Evolutionary conservation across 2,888 invertebrate genomes (phyloP).

Genomic region (Dysmachus trigonus): DNA sequence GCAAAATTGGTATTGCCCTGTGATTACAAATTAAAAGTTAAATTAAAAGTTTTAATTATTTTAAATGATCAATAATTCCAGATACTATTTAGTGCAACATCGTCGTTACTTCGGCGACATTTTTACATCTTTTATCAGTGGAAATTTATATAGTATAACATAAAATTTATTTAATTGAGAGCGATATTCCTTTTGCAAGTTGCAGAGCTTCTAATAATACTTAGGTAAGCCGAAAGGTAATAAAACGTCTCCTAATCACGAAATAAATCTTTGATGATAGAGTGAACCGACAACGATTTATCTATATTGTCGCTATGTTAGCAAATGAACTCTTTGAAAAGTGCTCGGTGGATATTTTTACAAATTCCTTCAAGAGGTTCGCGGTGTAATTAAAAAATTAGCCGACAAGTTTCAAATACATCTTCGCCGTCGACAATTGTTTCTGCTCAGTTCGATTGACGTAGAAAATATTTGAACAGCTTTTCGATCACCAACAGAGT

Average conservation of each 20-base stretch:
- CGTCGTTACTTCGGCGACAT: background rate
- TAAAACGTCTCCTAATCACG: background rate
- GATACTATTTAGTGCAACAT: background rate
- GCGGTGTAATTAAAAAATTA: background rate
- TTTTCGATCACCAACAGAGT: background rate
- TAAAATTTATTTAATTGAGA: background rate
- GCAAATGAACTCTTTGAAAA: background rate
- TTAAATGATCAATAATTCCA: too few relatives aligned
- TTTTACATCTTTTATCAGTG: background rate
- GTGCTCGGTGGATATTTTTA: background rate
- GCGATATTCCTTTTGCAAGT: too few relatives aligned
- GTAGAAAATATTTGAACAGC: conserved; percentile 7
- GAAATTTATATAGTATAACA: background rate
- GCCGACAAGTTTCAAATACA: background rate
- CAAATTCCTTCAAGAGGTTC: background rate
- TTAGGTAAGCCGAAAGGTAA: background rate
- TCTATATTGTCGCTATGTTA: background rate
- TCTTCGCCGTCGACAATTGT: background rate
- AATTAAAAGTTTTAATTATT: too few relatives aligned
- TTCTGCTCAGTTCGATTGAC: background rate
- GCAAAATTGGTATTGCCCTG: too few relatives aligned
- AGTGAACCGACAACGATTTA: background rate
- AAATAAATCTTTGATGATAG: background rate
- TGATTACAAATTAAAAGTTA: too few relatives aligned
- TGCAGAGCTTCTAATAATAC: background rate